Conservation (phyloP, 92 coral and sea anemone genomes). For the Metridium senile region DNA sequence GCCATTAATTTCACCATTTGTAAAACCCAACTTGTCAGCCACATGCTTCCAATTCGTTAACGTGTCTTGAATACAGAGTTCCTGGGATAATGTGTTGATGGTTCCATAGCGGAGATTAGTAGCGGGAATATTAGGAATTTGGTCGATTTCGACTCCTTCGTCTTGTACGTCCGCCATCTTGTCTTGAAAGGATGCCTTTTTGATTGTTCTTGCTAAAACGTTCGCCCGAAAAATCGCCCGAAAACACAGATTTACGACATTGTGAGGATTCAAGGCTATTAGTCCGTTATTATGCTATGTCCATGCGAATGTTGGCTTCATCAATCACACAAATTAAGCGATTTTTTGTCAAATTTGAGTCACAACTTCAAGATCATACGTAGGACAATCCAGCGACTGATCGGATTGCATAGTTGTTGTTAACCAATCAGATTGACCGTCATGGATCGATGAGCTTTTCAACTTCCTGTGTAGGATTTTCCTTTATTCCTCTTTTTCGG, state of each 20-base stretch:
- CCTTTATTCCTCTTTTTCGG: conserved; percentile 8
- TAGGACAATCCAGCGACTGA: not conserved
- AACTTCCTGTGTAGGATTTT: conserved; percentile 21
- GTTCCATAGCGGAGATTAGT: conserved; percentile 5
- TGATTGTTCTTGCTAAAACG: not conserved
- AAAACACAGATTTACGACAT: not conserved
- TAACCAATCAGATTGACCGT: conserved; percentile 7
- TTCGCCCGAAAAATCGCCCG: not conserved
- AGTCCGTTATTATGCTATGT: not conserved
- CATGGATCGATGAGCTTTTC: conserved; percentile 13
- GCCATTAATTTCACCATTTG: conserved; percentile 31
- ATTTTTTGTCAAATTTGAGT: not conserved
- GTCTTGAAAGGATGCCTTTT: not conserved
- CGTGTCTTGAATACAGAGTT: conserved; percentile 23
- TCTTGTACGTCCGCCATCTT: conserved; percentile 9
- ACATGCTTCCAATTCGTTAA: conserved; percentile 60
- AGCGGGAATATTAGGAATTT: conserved; percentile 7
- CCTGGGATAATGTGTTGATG: not conserved
- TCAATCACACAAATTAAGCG: not conserved
- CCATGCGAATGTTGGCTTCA: not conserved
- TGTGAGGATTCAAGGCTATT: not conserved
- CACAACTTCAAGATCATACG: no score
- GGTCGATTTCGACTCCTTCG: not conserved
- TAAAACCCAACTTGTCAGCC: conserved; percentile 42
- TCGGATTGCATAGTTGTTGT: not conserved